These are phyloP conservation scores for Osmoderma eremita DNA, from an alignment of 2,888 invertebrate species.

Conservation along the genomic window DNA sequence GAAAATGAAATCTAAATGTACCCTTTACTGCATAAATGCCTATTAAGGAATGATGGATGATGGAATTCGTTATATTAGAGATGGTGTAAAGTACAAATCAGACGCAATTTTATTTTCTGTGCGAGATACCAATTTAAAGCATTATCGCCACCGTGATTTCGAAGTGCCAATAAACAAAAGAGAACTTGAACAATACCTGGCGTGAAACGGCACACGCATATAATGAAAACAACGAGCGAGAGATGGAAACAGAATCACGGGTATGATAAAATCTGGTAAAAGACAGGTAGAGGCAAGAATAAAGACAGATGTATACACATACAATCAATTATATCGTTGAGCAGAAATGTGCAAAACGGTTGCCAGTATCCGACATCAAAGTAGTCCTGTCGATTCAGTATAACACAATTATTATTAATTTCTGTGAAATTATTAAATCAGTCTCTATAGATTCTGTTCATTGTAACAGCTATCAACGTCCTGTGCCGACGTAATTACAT, in stretches of 20 bases:
- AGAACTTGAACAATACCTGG: slow-evolving; percentile 56
- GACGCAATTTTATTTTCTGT: slow-evolving; percentile 2
- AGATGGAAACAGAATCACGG: slow-evolving; percentile 11
- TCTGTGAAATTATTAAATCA: slow-evolving; percentile 63
- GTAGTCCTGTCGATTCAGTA: slow-evolving; percentile 59
- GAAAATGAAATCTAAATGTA: no score
- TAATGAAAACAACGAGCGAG: slow-evolving; percentile 15
- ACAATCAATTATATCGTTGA: slow-evolving; percentile 41
- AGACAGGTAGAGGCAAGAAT: slow-evolving; percentile 16
- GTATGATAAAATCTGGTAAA: slow-evolving; percentile 17
- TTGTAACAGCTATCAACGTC: slow-evolving; percentile 55
- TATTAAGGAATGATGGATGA: no score
- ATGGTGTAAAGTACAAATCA: not conserved
- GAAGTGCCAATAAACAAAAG: slow-evolving; percentile 56
- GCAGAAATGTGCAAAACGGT: slow-evolving; percentile 57
- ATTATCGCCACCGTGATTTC: slow-evolving; percentile 34
- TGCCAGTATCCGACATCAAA: slow-evolving; percentile 58
- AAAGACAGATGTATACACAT: slow-evolving; percentile 13
- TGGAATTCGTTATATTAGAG: no score
- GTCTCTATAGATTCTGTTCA: slow-evolving; percentile 56
- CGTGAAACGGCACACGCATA: slow-evolving; percentile 10
- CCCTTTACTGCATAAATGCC: no score
- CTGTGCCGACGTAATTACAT: slow-evolving; percentile 57
- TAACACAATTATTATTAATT: slow-evolving; percentile 64
- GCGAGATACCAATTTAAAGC: slow-evolving; percentile 12